Evolutionary conservation across 2,113 vertebrate species (phyloP).

Genomic region (Tamias sibiricus): DNA sequence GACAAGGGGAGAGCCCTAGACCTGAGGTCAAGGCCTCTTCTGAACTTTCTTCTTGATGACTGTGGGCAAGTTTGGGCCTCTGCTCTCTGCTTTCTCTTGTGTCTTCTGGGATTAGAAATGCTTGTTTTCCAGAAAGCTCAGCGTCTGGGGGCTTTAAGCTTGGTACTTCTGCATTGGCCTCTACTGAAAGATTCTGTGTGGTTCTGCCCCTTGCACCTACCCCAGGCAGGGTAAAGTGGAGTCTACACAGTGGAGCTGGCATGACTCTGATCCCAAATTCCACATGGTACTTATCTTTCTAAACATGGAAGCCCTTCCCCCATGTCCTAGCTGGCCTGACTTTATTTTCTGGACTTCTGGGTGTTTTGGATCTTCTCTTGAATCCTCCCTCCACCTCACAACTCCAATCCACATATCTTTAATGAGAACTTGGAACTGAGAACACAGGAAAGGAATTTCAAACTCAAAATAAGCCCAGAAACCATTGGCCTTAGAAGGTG

Average conservation of each 20-base stretch:
- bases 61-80: neutral
- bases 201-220: neutral
- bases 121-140: neutral
- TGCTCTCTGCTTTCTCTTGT: neutral
- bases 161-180: neutral
- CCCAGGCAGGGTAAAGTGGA: neutral
- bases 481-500: neutral
- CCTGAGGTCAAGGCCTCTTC: neutral
- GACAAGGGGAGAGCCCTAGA: too few species aligned
- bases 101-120: neutral
- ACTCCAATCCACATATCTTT: neutral
- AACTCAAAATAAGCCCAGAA: constrained; percentile 40
- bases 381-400: neutral
- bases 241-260: neutral
- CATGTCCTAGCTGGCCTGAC: neutral
- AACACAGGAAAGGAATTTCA: constrained; percentile 37
- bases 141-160: neutral
- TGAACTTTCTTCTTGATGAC: neutral
- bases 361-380: neutral
- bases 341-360: neutral
- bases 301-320: neutral
- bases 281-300: neutral
- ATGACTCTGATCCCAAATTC: neutral
- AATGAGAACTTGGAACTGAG: constrained; percentile 16
- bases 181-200: neutral